These are phyloP conservation scores for Lamprotornis superbus DNA, from an alignment of 2,113 vertebrate genomes.

Conservation along the genomic window DNA sequence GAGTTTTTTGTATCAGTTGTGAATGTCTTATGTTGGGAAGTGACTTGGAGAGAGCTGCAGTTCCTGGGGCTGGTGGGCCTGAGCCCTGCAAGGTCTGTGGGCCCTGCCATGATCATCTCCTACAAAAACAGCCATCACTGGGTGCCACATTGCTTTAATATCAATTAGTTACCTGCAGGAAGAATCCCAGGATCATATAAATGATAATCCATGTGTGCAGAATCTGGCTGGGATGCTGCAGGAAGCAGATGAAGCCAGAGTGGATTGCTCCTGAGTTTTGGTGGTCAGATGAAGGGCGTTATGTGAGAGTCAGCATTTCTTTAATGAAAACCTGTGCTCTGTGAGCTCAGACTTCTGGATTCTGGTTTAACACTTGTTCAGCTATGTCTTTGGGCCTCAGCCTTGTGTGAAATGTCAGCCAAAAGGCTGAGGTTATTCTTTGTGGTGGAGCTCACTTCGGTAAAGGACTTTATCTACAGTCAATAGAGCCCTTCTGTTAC, in stretches of 20 bases:
- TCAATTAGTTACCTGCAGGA: neutral
- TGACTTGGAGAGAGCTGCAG: neutral
- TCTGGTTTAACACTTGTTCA: neutral
- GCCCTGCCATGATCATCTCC: neutral
- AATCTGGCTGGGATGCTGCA: neutral
- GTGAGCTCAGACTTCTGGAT: slow-evolving; percentile 29
- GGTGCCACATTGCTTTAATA: neutral
- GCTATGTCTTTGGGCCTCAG: neutral
- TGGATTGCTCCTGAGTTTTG: neutral
- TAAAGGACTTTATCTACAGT: neutral
- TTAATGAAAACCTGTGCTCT: neutral
- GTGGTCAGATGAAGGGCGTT: neutral
- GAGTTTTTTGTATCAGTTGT: neutral
- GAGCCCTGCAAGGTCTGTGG: neutral
- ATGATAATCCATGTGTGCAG: neutral
- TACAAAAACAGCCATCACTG: neutral
- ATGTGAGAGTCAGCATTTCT: slow-evolving; percentile 5
- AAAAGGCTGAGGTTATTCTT: neutral
- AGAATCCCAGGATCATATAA: neutral
- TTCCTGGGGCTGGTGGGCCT: neutral
- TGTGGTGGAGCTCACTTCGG: neutral
- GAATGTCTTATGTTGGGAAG: neutral
- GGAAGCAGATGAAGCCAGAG: neutral
- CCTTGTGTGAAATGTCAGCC: slow-evolving; percentile 30
- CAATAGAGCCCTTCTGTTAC: neutral